Evolutionary conservation across 2,888 invertebrate genomes (phyloP).

Genomic region (Tetranychus piercei): DNA sequence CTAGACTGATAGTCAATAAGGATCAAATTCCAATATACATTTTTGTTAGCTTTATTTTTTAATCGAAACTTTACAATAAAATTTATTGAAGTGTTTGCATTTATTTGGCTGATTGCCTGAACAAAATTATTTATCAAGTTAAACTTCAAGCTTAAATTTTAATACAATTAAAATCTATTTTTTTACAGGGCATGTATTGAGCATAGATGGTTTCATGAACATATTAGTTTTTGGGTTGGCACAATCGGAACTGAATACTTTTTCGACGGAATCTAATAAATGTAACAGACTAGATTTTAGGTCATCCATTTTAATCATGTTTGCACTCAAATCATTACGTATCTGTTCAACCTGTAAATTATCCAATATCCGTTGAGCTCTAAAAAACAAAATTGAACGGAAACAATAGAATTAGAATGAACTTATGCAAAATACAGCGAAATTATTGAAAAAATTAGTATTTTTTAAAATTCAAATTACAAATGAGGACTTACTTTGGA

Average conservation of each 20-base stretch:
- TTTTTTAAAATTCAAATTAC: background rate
- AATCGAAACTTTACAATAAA: no score
- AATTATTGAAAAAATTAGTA: background rate
- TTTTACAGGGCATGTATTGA: no score
- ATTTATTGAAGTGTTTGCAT: no score
- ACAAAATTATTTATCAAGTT: no score
- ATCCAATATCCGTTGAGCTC: background rate
- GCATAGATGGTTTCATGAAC: background rate
- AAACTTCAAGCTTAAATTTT: no score
- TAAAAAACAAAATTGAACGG: background rate
- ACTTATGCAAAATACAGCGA: background rate
- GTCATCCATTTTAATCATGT: background rate
- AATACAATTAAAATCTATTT: no score
- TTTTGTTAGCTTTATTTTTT: no score
- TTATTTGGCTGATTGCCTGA: no score
- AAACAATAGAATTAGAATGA: background rate
- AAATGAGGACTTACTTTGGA: background rate
- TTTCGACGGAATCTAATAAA: background rate
- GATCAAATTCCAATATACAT: no score
- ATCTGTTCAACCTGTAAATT: background rate
- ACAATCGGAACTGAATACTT: background rate
- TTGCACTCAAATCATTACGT: background rate
- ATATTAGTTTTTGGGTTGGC: background rate
- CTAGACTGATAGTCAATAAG: no score
- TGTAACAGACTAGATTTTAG: background rate